Evolutionary conservation across 2,797 vertebrate genomes (phyloP).

Genomic region (Ptychobarbus kaznakovi): DNA sequence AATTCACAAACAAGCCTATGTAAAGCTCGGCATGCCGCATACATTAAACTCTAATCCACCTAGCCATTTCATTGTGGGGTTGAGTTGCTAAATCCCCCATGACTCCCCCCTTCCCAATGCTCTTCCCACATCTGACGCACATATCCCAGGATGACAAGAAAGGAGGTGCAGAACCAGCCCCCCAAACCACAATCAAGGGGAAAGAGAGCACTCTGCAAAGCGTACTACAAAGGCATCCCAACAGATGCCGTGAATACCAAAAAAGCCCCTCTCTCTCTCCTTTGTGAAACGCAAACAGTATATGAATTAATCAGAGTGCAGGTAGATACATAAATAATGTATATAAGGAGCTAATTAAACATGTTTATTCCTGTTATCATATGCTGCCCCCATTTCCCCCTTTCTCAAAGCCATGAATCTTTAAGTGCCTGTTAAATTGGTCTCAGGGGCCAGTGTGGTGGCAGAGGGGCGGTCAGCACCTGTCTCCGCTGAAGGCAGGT

Average conservation of each 20-base stretch:
- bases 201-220: conserved; percentile 61
- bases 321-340: conserved; percentile 88
- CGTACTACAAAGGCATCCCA: conserved; percentile 78
- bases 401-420: conserved; percentile 95
- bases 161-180: conserved; percentile 64
- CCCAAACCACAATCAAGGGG: conserved; percentile 60
- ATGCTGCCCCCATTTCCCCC: conserved; percentile 90
- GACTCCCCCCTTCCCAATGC: conserved; percentile 61
- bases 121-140: conserved; percentile 63
- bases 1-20: conserved; percentile 82
- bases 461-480: conserved; percentile 85
- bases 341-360: conserved; percentile 92
- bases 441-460: conserved; percentile 85
- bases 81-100: conserved; percentile 72
- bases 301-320: conserved; percentile 83
- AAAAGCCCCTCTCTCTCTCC: conserved; percentile 64
- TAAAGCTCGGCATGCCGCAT: conserved; percentile 76
- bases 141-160: conserved; percentile 69
- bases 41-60: conserved; percentile 80
- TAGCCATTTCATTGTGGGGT: conserved; percentile 69
- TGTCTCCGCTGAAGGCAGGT: conserved; percentile 90
- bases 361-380: conserved; percentile 96
- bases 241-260: conserved; percentile 83
- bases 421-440: conserved; percentile 97
- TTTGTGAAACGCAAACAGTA: conserved; percentile 71